These are phyloP conservation scores for Phalacrocorax brasilianus DNA, from an alignment of 2,113 vertebrate genomes.

Conservation along the genomic window DNA sequence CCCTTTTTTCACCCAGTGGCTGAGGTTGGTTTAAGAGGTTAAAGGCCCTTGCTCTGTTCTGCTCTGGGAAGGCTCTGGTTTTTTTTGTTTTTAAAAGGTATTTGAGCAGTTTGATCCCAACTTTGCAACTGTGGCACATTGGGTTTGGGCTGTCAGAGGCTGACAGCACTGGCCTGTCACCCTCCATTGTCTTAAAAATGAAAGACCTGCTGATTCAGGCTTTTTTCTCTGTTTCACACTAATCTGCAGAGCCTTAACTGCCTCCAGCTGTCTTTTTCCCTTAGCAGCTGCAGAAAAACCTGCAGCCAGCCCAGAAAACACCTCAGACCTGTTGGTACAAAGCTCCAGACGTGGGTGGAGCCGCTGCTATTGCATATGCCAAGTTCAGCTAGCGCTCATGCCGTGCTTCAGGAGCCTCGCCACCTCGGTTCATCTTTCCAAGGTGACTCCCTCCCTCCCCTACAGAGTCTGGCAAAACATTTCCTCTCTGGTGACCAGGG, in stretches of 20 bases:
- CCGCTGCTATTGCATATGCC: background rate
- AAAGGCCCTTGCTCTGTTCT: background rate
- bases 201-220: background rate
- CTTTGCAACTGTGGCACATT: background rate
- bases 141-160: rapidly evolving
- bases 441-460: background rate
- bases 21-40: background rate
- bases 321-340: background rate
- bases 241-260: background rate
- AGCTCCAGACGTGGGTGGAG: background rate
- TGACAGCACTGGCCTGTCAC: rapidly evolving
- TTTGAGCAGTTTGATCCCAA: background rate
- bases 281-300: background rate
- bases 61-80: background rate
- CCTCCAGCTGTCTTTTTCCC: background rate
- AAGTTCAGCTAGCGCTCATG: background rate
- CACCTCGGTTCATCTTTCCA: background rate
- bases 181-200: background rate
- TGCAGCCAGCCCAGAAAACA: background rate
- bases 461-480: background rate
- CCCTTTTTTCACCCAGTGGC: background rate
- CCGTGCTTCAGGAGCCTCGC: background rate
- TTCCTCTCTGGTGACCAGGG: background rate
- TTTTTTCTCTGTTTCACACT: rapidly evolving
- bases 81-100: background rate